Percentiles rank a stretch among this genome's conserved stretches.
These are phyloP conservation scores for Bombus waltoni DNA, from an alignment of 1,140 invertebrate species.

Conservation along the genomic window DNA sequence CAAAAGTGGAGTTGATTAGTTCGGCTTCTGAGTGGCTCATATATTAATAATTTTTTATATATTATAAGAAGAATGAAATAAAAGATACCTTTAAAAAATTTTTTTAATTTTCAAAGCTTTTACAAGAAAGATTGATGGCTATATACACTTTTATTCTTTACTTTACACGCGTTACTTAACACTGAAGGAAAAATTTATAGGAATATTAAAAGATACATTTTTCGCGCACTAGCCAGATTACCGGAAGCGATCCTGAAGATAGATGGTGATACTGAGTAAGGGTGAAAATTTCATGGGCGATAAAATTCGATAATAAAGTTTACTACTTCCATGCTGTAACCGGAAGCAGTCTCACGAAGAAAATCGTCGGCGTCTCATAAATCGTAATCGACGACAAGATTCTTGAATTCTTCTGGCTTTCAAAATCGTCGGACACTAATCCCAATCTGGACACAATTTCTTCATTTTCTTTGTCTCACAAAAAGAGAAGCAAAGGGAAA, in stretches of 20 bases:
- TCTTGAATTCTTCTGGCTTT: not conserved
- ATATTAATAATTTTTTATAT: too few relatives aligned
- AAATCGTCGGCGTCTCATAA: not conserved
- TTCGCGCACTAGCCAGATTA: not conserved
- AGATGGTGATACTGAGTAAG: not conserved
- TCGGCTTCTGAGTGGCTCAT: too few relatives aligned
- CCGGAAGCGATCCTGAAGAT: not conserved
- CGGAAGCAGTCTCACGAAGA: not conserved
- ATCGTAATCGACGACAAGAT: not conserved
- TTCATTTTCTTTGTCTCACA: too few relatives aligned
- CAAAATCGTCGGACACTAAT: not conserved
- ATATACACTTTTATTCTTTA: too few relatives aligned
- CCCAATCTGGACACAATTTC: not conserved
- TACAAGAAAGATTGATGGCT: too few relatives aligned
- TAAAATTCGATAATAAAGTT: constrained; percentile 52
- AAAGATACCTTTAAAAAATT: too few relatives aligned
- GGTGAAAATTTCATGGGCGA: constrained; percentile 48
- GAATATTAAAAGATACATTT: not conserved
- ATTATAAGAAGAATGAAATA: too few relatives aligned
- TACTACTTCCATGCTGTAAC: constrained; percentile 13
- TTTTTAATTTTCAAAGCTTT: too few relatives aligned
- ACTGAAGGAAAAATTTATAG: not conserved
- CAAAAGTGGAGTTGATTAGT: too few relatives aligned
- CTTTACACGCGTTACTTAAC: too few relatives aligned
- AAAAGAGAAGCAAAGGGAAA: too few relatives aligned